phyloP scores from a whole-genome alignment of 2,113 vertebrate species.

The Pygathrix nemaeus region DNA sequence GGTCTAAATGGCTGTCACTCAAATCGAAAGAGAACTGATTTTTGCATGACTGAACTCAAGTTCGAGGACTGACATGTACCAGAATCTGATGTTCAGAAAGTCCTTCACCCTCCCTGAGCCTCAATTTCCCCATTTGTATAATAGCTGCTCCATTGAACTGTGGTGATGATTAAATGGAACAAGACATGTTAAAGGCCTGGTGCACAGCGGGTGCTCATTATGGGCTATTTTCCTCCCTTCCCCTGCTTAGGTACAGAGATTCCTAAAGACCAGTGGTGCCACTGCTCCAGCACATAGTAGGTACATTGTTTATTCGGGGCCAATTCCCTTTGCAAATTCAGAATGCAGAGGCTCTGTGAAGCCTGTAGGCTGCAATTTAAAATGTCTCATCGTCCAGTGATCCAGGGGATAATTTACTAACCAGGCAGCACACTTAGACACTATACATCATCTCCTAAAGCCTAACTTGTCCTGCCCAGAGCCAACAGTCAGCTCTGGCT shows the following conservation, averaged over 20 bases:
- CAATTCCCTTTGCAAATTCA: neutral
- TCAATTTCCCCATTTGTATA: neutral
- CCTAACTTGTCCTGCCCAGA: constrained; percentile 61
- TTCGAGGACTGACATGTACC: neutral
- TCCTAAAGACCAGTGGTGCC: neutral
- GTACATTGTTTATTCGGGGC: neutral
- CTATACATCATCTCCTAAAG: constrained; percentile 62
- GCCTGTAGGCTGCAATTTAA: neutral
- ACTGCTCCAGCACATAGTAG: neutral
- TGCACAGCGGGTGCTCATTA: neutral
- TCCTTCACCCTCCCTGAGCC: neutral
- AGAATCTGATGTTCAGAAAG: neutral
- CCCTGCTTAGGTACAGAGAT: neutral
- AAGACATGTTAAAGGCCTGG: neutral
- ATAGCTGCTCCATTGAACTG: neutral
- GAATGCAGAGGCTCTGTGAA: neutral
- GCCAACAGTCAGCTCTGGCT: constrained; percentile 4
- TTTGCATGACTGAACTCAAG: neutral
- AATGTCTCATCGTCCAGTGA: neutral
- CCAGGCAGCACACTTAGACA: constrained; percentile 28
- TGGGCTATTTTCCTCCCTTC: neutral
- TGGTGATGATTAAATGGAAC: neutral
- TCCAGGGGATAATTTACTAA: constrained; percentile 59
- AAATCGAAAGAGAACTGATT: neutral
- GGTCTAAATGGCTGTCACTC: neutral